These are phyloP conservation scores for Hozukius guyotensis DNA, from an alignment of 2,797 vertebrate genomes.

Conservation along the genomic window DNA sequence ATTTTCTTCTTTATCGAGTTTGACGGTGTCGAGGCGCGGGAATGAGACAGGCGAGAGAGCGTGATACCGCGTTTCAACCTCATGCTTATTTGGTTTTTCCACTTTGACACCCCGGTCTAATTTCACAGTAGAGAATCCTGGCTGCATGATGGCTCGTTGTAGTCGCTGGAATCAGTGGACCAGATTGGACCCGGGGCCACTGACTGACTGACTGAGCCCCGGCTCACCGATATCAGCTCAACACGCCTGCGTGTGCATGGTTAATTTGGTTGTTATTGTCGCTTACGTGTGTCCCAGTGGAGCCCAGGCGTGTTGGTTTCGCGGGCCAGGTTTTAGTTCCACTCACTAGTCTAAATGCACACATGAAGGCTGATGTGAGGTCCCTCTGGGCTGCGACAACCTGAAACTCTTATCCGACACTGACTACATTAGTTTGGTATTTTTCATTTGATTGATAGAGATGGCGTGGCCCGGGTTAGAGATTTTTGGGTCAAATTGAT, in stretches of 20 bases:
- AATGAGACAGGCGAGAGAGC: slow-evolving; percentile 54
- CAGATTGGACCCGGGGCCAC: slow-evolving; percentile 64
- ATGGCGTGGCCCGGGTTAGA: not conserved
- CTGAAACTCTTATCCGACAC: slow-evolving; percentile 42
- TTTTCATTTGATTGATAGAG: slow-evolving; percentile 58
- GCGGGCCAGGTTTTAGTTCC: slow-evolving; percentile 74
- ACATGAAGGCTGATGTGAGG: slow-evolving; percentile 66
- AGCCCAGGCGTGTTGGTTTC: slow-evolving; percentile 57
- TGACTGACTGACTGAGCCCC: slow-evolving; percentile 47
- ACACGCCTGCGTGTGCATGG: slow-evolving; percentile 62
- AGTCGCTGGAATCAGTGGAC: slow-evolving; percentile 73
- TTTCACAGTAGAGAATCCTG: slow-evolving; percentile 71
- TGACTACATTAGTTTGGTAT: slow-evolving; percentile 43
- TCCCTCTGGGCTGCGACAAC: slow-evolving; percentile 54
- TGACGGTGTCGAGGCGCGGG: slow-evolving; percentile 54
- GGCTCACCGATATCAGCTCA: slow-evolving; percentile 52
- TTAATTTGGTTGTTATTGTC: slow-evolving; percentile 74
- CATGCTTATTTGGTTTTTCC: slow-evolving; percentile 77
- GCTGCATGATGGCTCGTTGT: slow-evolving; percentile 59
- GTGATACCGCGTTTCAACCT: slow-evolving; percentile 61
- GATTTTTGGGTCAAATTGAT: slow-evolving; percentile 27
- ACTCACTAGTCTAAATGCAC: slow-evolving; percentile 75
- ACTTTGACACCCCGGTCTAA: slow-evolving; percentile 75
- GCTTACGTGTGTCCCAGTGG: slow-evolving; percentile 64
- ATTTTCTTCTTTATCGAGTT: slow-evolving; percentile 62